phyloP scores from a whole-genome alignment of 1,140 invertebrate genomes.

The Lerema accius region DNA sequence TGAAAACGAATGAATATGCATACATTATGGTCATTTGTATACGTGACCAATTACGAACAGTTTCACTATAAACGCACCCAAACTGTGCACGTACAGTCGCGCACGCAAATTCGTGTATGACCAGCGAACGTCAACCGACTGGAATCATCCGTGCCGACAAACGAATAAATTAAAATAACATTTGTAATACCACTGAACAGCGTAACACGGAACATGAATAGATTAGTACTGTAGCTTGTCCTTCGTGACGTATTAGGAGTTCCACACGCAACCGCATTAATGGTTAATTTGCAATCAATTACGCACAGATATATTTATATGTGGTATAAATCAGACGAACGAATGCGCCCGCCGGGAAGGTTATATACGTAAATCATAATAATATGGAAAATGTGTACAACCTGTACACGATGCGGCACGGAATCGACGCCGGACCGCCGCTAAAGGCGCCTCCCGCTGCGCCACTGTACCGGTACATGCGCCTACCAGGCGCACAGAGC shows the following conservation, averaged over 20 bases:
- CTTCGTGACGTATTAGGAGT: conserved; percentile 22
- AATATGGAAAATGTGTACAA: conserved; percentile 35
- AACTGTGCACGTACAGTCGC: conserved; percentile 5
- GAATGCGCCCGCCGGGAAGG: conserved; percentile 30
- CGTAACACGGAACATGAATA: conserved; percentile 34
- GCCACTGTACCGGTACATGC: conserved; percentile 53
- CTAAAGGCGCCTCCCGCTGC: conserved; percentile 51
- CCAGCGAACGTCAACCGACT: background rate
- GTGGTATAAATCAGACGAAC: conserved; percentile 27
- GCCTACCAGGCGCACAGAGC: conserved; percentile 57
- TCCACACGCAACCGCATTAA: conserved; percentile 7
- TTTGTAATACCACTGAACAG: conserved; percentile 20
- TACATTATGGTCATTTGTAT: too few species aligned
- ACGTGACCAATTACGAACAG: too few species aligned
- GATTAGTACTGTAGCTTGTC: conserved; percentile 21
- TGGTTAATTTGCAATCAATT: conserved; percentile 32
- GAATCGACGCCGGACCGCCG: conserved; percentile 45
- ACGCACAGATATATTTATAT: conserved; percentile 29
- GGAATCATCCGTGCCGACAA: conserved; percentile 25
- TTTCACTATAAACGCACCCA: background rate
- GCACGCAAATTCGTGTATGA: background rate
- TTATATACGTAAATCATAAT: conserved; percentile 40
- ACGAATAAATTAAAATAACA: conserved; percentile 21
- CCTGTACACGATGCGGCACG: conserved; percentile 17
- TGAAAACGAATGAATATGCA: too few species aligned